phyloP scores from a whole-genome alignment of 2,113 vertebrate genomes.

The Psilopsiagon aymara region DNA sequence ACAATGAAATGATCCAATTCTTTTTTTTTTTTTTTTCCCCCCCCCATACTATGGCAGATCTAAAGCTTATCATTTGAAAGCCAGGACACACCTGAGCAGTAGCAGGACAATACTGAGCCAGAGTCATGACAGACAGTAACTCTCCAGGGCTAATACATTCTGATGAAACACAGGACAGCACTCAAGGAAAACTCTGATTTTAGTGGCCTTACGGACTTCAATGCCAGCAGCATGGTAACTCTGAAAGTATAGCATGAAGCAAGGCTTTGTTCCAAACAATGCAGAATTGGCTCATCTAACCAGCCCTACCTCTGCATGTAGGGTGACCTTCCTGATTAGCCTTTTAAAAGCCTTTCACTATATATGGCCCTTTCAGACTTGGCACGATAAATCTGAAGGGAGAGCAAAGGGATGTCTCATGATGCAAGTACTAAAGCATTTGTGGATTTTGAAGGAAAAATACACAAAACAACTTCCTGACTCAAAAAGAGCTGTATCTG shows the following conservation, averaged over 20 bases:
- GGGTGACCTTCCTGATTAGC: conserved; percentile 26
- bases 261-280: not conserved
- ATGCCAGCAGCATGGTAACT: not conserved
- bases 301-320: conserved; percentile 47
- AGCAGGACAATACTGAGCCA: not conserved
- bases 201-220: not conserved
- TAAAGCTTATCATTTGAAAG: not conserved
- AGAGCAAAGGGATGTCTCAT: conserved; percentile 64
- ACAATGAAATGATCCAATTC: not conserved
- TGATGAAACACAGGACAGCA: not conserved
- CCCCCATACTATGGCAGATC: not conserved
- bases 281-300: not conserved
- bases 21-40: not conserved
- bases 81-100: not conserved
- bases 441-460: conserved; percentile 67
- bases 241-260: not conserved
- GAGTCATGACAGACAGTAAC: not conserved
- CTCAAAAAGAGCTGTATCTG: conserved; percentile 43
- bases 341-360: conserved; percentile 62
- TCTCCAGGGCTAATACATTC: not conserved
- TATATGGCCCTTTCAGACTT: conserved; percentile 60
- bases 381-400: conserved; percentile 58
- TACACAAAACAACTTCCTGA: conserved; percentile 70
- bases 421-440: conserved; percentile 64
- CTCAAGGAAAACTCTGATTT: not conserved